These are phyloP conservation scores for Mystacornis crossleyi DNA, from an alignment of 2,113 vertebrate species.

Conservation along the genomic window DNA sequence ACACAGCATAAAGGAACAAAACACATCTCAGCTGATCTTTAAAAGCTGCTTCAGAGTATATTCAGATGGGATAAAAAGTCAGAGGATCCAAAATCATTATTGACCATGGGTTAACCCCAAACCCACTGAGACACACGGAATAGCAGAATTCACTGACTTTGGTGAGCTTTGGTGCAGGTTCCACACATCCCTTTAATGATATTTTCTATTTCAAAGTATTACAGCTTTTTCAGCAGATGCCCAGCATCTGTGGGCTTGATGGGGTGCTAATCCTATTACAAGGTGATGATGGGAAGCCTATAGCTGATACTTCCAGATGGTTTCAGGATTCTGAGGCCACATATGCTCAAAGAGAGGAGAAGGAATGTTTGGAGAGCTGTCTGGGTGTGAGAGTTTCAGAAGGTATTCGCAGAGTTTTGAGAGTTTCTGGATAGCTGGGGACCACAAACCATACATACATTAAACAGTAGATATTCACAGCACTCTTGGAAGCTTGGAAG, in stretches of 20 bases:
- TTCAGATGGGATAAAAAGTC: not conserved
- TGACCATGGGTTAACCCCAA: not conserved
- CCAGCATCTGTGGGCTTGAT: constrained; percentile 42
- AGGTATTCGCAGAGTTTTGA: constrained; percentile 47
- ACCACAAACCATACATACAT: constrained; percentile 2
- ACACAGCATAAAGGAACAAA: not conserved
- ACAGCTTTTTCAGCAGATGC: constrained; percentile 46
- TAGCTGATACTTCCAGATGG: constrained; percentile 43
- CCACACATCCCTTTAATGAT: not conserved
- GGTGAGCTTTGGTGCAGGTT: not conserved
- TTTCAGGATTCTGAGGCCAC: constrained; percentile 10
- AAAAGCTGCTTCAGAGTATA: not conserved
- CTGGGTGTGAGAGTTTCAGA: not conserved
- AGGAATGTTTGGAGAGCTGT: constrained; percentile 46
- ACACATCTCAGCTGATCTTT: fast-evolving
- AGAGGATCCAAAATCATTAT: not conserved
- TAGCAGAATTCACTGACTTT: not conserved
- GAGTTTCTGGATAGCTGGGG: constrained; percentile 2
- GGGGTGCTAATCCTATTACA: constrained; percentile 61
- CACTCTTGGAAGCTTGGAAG: not conserved
- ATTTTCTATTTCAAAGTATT: constrained; percentile 26
- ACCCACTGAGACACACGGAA: not conserved
- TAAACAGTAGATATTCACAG: not conserved
- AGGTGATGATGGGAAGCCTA: constrained; percentile 59
- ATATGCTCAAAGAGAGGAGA: not conserved